Conservation (phyloP, 2,888 invertebrate genomes). For the Ornithoptera alexandrae region DNA sequence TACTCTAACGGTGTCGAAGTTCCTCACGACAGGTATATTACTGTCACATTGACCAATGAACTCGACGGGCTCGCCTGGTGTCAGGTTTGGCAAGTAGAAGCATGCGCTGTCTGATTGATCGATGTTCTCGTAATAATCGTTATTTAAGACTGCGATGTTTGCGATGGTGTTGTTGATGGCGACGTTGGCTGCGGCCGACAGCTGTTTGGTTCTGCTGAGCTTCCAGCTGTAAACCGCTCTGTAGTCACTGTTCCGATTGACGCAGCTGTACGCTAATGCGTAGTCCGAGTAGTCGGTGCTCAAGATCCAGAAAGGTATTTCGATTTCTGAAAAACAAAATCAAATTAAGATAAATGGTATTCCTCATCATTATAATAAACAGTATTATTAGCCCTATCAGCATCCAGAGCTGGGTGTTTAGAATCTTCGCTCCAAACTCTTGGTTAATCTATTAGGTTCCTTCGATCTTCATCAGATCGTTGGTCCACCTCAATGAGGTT, state of each 20-base stretch:
- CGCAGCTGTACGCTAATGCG: conserved; percentile 51
- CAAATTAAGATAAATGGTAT: too few relatives aligned
- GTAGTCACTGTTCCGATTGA: conserved; percentile 44
- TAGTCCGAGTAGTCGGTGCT: conserved; percentile 46
- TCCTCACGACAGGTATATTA: conserved; percentile 44
- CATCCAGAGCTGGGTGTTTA: too few relatives aligned
- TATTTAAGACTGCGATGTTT: conserved; percentile 44
- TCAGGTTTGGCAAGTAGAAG: conserved; percentile 53
- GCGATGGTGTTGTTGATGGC: conserved; percentile 45
- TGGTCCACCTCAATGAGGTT: too few relatives aligned
- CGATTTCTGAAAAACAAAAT: conserved; percentile 27
- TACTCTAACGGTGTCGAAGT: conserved; percentile 49
- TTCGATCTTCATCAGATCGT: too few relatives aligned
- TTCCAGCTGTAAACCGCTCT: conserved; percentile 68
- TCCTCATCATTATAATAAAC: too few relatives aligned
- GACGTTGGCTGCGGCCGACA: conserved; percentile 38
- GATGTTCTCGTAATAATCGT: conserved; percentile 48
- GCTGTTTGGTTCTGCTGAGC: conserved; percentile 48
- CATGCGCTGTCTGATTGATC: conserved; percentile 51
- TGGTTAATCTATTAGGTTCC: too few relatives aligned
- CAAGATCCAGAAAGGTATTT: conserved; percentile 49
- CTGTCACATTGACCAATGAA: conserved; percentile 55
- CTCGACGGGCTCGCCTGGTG: conserved; percentile 45
- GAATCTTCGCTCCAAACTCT: too few relatives aligned
- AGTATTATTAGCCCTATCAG: too few relatives aligned